phyloP scores from a whole-genome alignment of 37 sponge, comb jelly and placozoan genomes.

The Axinella damicornis region DNA sequence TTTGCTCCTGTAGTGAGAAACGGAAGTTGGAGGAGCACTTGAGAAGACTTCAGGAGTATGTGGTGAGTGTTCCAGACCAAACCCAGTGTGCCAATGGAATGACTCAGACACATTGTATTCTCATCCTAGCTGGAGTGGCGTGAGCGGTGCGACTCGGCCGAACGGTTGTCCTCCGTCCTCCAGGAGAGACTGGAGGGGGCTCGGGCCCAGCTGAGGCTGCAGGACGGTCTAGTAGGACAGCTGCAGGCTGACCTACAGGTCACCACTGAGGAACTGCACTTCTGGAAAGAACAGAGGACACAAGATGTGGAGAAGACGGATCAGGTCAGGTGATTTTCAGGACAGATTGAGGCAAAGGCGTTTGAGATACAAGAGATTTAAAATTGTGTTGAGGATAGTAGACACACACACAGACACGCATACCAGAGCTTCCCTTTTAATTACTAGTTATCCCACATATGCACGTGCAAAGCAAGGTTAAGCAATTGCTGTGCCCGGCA shows the following conservation, averaged over 20 bases:
- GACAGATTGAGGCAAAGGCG: not conserved
- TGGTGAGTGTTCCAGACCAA: not conserved
- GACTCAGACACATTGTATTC: no score
- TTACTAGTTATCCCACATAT: no score
- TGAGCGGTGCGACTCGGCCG: conserved; percentile 10
- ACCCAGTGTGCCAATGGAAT: no score
- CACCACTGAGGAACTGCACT: conserved; percentile 14
- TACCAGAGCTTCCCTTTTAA: no score
- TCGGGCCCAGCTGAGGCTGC: conserved; percentile 18
- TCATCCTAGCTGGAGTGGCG: conserved; percentile 3
- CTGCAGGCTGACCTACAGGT: conserved; percentile 31
- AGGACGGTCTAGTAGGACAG: conserved; percentile 21
- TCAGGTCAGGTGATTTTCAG: not conserved
- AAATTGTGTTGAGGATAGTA: no score
- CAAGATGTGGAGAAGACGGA: conserved; percentile 28
- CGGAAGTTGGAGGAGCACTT: not conserved
- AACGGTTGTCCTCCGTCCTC: conserved; percentile 2
- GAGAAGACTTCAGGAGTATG: not conserved
- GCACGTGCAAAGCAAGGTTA: no score
- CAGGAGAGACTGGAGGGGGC: conserved; percentile 41
- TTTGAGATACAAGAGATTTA: no score
- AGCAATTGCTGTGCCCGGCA: no score
- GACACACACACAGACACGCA: no score
- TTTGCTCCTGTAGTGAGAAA: not conserved
- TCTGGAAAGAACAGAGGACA: conserved; percentile 34